Evolutionary conservation across 2,113 vertebrate genomes (phyloP), one percentile per base, ranked within the genome.

Genomic region (Xiphias gladius): DNA sequence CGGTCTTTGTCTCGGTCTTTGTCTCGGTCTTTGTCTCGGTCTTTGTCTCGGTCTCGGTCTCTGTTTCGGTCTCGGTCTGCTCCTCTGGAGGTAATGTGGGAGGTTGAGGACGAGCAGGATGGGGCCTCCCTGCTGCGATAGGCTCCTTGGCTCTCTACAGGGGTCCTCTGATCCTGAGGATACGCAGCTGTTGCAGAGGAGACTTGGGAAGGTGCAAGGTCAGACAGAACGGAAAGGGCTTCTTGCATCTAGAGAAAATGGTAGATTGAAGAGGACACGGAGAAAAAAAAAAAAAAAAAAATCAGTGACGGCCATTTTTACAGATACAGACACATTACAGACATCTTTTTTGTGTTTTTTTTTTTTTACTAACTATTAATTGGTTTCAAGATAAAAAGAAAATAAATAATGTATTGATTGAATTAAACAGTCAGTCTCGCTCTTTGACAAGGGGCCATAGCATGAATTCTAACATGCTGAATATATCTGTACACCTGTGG

Each of bases 21-120:
- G 3, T 82, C 71, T 20, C 55, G 0, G 0, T 80, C 63, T 9
- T 78, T 7, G 50, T 84, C 89, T 79, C 90, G 89, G 81, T 52
- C 68, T 41, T 24, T 11, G 3, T 82, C 71, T 20, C 64, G 0
- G 0, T 72, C 63, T 9, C 78, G 7, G 50, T 84, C 89, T 79
- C 90, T 90, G 81, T n/a, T n/a, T 41, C 32, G 7, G 3, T 82
- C 71, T 20, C 64, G 0, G 0, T 80, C 63, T 9, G 78, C 10
- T 50, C 84, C 89, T 79, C 90, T 90, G 81, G 90, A 88, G 35
- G 72, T 76, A 17, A 86, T 39, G 30, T 92, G 58, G 4, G 90
- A 94, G 1, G 91, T 88, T 0, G 93, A 89, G 70, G 85, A 85
- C 7, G 93, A 89, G 81, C 90, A 95, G 70, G 85, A 85, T 7